Evolutionary conservation across 2,113 vertebrate species (phyloP), one percentile per base, ranked within the genome.

Genomic region (Synchiropus splendidus): DNA sequence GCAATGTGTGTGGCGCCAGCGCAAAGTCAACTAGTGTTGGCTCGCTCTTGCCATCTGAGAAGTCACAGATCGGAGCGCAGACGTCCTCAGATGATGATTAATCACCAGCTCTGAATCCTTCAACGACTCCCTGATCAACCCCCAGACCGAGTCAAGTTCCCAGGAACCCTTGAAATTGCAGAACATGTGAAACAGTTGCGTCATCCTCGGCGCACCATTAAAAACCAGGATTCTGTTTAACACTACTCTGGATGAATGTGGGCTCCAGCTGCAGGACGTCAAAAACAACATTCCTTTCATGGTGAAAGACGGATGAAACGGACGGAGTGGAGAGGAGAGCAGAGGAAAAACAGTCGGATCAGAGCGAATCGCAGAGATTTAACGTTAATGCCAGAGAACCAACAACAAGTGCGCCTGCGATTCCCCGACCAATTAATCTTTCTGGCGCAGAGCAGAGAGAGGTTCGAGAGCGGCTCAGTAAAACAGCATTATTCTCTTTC

Each of bases 371-470:
- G 6, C 17, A 41, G 48, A 11, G 41, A 32, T 69, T 57, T 50
- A 61, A 70, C 45, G 51, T 48, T 70, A 58, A 68, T 65, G 55
- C 61, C 46, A 47, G 32, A 45, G 36, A 61, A 67, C 15, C 49
- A 51, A 66, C 62, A 57, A 72, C 61, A 61, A 70, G 54, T 54
- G 49, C 34, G 12, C 44, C 66, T 48, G 48, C 6, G 31, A 49
- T 57, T 52, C 68, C 61, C 51, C 1, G 12, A 50, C 57, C 49
- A 65, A 77, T 74, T 74, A 58, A 71, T 77, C 77, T 65, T 61
- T 54, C 43, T 50, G 2, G 59, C 33, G 31, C n/a, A n/a, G n/a
- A n/a, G n/a, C n/a, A n/a, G 39, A 53, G 48, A 48, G 64, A 66
- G 65, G 61, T 57, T 71, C 64, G 49, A 55, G 38, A 56, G 50